These are phyloP conservation scores for Calosoma granatense DNA, from an alignment of 1,140 invertebrate species.

Conservation along the genomic window DNA sequence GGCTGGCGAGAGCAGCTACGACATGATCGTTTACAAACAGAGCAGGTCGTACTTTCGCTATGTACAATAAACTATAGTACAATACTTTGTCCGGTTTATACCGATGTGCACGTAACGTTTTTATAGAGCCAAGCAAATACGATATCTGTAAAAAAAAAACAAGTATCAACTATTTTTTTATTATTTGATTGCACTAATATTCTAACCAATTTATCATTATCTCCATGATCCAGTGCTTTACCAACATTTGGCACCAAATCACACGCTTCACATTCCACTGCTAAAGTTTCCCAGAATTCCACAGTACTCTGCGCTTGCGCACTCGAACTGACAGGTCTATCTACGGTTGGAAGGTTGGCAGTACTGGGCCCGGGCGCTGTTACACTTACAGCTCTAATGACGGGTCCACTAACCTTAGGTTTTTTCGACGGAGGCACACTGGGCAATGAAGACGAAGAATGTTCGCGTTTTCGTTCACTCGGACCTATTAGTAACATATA, in stretches of 20 bases:
- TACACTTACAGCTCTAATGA: constrained; percentile 25
- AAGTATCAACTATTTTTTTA: constrained; percentile 12
- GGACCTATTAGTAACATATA: constrained; percentile 16
- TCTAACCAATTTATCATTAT: constrained; percentile 51
- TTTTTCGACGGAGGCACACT: constrained; percentile 44
- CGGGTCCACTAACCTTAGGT: constrained; percentile 27
- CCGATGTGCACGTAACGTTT: constrained; percentile 50
- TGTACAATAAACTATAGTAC: constrained; percentile 66
- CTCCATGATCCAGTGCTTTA: constrained; percentile 45
- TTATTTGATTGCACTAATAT: constrained; percentile 21
- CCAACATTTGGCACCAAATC: constrained; percentile 49
- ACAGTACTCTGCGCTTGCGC: constrained; percentile 20
- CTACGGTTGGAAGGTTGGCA: constrained; percentile 26
- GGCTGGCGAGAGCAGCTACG: constrained; percentile 66
- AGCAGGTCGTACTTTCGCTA: constrained; percentile 68
- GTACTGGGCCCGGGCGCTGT: constrained; percentile 28
- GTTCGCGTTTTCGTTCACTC: constrained; percentile 26
- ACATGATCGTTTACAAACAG: constrained; percentile 73
- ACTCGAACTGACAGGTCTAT: constrained; percentile 15
- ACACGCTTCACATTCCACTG: constrained; percentile 46
- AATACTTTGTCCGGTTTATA: constrained; percentile 73
- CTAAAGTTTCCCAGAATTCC: constrained; percentile 46
- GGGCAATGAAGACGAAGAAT: constrained; percentile 24
- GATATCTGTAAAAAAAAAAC: constrained; percentile 30
- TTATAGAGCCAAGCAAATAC: constrained; percentile 49